Percentiles rank a stretch among this genome's conserved stretches.
Evolutionary conservation across 2,888 invertebrate genomes (phyloP).

Genomic region (Pelosia muscerda): DNA sequence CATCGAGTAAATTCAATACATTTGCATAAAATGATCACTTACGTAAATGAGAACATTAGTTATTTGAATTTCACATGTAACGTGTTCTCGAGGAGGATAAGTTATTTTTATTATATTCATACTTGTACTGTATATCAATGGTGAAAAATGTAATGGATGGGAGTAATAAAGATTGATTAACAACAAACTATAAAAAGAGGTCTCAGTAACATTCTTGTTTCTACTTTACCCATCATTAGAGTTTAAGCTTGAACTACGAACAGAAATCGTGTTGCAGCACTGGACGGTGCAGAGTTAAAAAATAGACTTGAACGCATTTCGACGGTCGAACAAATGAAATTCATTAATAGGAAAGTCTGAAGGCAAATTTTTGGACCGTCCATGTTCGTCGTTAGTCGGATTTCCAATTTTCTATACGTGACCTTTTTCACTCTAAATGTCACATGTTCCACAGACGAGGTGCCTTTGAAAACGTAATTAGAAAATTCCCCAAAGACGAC

Average conservation of each 20-base stretch:
- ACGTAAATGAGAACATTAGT: no score
- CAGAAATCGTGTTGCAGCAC: constrained; percentile 8
- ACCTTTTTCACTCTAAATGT: constrained; percentile 83
- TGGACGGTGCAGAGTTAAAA: neutral
- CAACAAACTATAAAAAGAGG: no score
- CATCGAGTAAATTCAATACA: no score
- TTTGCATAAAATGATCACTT: no score
- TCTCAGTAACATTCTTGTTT: neutral
- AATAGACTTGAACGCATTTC: constrained; percentile 29
- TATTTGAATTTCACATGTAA: no score
- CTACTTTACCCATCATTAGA: neutral
- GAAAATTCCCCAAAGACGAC: constrained; percentile 85
- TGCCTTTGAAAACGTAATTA: constrained; percentile 87
- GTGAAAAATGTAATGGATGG: no score
- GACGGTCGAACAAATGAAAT: constrained; percentile 68
- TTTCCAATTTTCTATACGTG: constrained; percentile 84
- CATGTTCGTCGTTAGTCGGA: constrained; percentile 49
- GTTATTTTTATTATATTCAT: no score
- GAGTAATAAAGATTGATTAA: no score
- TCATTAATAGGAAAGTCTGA: constrained; percentile 74
- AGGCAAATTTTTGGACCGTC: constrained; percentile 64
- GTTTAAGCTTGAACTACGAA: constrained; percentile 4
- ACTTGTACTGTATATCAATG: no score
- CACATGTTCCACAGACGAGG: constrained; percentile 85
- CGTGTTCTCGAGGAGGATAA: no score